A percentile compares a stretch with the other conserved stretches of the same genome.
Conservation (phyloP, 2,797 vertebrate species). For the Tamandua tetradactyla region DNA sequence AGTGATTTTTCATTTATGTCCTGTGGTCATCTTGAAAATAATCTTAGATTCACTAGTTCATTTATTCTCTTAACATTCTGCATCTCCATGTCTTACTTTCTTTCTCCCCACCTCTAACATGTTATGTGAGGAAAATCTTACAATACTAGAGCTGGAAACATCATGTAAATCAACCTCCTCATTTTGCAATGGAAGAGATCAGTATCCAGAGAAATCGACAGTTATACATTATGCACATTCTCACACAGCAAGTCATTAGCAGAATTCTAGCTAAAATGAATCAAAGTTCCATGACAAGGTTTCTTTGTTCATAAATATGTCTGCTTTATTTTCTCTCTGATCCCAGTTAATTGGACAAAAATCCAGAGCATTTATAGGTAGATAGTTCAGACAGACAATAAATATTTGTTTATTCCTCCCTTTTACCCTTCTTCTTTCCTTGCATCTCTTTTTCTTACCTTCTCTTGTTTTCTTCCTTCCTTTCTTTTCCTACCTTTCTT, state of each 20-base stretch:
- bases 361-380: not conserved
- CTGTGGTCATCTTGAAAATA: constrained; percentile 58
- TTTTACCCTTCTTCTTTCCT: too few species aligned
- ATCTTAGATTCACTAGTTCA: constrained; percentile 49
- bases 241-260: not conserved
- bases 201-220: not conserved
- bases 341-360: not conserved
- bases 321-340: not conserved
- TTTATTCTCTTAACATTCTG: constrained; percentile 60
- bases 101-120: not conserved
- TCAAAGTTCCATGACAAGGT: not conserved
- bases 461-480: not conserved
- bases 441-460: not conserved
- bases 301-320: not conserved
- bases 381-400: not conserved
- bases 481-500: too few species aligned
- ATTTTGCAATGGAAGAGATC: not conserved
- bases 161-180: not conserved
- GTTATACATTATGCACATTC: not conserved
- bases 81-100: not conserved
- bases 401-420: not conserved
- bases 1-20: constrained; percentile 65
- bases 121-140: not conserved
- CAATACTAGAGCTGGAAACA: not conserved
- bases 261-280: not conserved